phyloP scores from a whole-genome alignment of 2,113 vertebrate species.

The Scomber japonicus region DNA sequence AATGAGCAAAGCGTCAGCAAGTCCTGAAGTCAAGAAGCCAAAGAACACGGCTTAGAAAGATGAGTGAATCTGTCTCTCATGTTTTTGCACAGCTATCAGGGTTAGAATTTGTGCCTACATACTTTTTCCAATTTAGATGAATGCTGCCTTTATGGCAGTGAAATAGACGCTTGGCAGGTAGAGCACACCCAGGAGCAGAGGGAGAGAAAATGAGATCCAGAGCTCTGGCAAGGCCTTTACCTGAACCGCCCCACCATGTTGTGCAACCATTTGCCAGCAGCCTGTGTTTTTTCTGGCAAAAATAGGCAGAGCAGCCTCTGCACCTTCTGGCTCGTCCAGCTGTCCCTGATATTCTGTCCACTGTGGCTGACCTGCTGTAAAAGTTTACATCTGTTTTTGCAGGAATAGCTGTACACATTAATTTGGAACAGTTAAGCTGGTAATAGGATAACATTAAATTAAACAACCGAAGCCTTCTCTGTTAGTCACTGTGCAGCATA shows the following conservation, averaged over 20 bases:
- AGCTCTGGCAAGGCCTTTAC: conserved; percentile 78
- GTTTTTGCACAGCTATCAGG: conserved; percentile 70
- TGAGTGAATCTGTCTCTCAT: conserved; percentile 58
- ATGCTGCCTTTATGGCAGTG: conserved; percentile 81
- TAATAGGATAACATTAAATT: conserved; percentile 34
- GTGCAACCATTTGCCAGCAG: conserved; percentile 66
- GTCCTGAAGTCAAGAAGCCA: conserved; percentile 45
- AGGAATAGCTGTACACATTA: conserved; percentile 17
- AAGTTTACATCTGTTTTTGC: conserved; percentile 48
- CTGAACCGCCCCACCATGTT: conserved; percentile 76
- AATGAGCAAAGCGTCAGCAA: conserved; percentile 29
- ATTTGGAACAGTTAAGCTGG: conserved; percentile 35
- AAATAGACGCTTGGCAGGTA: conserved; percentile 81
- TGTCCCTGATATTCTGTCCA: conserved; percentile 50
- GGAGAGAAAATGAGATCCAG: conserved; percentile 84
- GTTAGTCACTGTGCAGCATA: not conserved
- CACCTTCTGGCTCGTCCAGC: conserved; percentile 30
- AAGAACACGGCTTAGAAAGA: conserved; percentile 46
- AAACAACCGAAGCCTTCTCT: conserved; percentile 11
- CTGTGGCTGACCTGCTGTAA: conserved; percentile 43
- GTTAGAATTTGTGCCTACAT: conserved; percentile 54
- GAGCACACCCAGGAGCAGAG: conserved; percentile 67
- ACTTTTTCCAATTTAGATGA: conserved; percentile 81
- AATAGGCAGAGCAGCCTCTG: conserved; percentile 10
- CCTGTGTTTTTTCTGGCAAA: conserved; percentile 77